These are phyloP conservation scores for Pterocles gutturalis DNA, from an alignment of 2,113 vertebrate species.

Conservation along the genomic window DNA sequence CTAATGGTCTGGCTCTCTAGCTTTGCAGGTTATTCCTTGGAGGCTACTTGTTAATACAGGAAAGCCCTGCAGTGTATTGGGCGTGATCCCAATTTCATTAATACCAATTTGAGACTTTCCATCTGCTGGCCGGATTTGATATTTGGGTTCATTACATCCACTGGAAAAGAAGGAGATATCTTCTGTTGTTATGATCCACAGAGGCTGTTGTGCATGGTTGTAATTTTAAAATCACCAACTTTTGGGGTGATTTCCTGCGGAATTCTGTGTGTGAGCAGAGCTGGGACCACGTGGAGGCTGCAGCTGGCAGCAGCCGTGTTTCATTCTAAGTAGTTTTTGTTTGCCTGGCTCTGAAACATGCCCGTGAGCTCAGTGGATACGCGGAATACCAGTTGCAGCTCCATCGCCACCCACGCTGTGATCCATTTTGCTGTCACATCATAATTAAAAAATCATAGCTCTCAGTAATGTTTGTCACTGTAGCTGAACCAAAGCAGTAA, in stretches of 20 bases:
- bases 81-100: background rate
- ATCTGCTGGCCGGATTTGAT: background rate
- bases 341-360: background rate
- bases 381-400: background rate
- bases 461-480: background rate
- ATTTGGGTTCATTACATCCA: background rate
- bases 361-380: background rate
- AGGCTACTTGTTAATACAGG: background rate
- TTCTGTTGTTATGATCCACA: background rate
- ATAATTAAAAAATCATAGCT: constrained; percentile 54
- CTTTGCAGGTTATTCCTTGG: background rate
- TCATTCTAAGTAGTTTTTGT: background rate
- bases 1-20: background rate
- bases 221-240: background rate
- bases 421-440: constrained; percentile 21
- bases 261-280: background rate
- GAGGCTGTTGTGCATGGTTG: background rate
- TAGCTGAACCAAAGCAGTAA: background rate
- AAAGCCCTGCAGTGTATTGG: background rate
- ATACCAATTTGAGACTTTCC: background rate
- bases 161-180: background rate
- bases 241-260: background rate
- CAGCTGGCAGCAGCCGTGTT: background rate
- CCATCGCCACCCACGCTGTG: background rate
- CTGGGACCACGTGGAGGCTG: background rate